A percentile compares a stretch with the other conserved stretches of the same genome.
These are phyloP conservation scores for Rotaria sp. DNA, from an alignment of 2,888 invertebrate genomes.

Conservation along the genomic window DNA sequence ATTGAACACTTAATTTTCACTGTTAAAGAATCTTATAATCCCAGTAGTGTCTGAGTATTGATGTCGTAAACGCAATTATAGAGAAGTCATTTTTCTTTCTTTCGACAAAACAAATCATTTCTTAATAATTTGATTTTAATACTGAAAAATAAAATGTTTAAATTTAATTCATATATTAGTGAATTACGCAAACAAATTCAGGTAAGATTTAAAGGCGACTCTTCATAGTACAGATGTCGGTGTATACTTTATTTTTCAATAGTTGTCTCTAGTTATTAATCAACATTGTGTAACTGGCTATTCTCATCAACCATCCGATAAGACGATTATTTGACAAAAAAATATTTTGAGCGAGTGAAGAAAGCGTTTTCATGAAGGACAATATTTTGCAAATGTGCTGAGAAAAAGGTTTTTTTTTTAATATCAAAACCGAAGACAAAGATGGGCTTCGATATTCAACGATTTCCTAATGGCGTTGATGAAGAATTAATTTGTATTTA, in stretches of 20 bases:
- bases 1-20: too few species aligned
- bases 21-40: too few species aligned
- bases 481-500: conserved; percentile 77
- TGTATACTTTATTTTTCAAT: neutral
- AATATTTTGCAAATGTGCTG: neutral
- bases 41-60: too few species aligned
- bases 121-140: too few species aligned
- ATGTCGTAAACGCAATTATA: too few species aligned
- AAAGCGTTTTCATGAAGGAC: neutral
- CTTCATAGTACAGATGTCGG: neutral
- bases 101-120: too few species aligned
- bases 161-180: too few species aligned
- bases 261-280: neutral
- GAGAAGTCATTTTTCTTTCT: too few species aligned
- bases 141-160: too few species aligned
- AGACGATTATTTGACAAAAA: neutral
- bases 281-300: neutral
- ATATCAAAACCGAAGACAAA: neutral
- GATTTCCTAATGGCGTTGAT: conserved; percentile 89
- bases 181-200: too few species aligned
- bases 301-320: neutral
- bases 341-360: neutral
- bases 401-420: too few species aligned
- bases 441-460: conserved; percentile 88
- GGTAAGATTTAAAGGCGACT: too few species aligned